A percentile compares a stretch with the other conserved stretches of the same genome.
phyloP scores from a whole-genome alignment of 2,888 invertebrate species.

The Drosophila lacicola region DNA sequence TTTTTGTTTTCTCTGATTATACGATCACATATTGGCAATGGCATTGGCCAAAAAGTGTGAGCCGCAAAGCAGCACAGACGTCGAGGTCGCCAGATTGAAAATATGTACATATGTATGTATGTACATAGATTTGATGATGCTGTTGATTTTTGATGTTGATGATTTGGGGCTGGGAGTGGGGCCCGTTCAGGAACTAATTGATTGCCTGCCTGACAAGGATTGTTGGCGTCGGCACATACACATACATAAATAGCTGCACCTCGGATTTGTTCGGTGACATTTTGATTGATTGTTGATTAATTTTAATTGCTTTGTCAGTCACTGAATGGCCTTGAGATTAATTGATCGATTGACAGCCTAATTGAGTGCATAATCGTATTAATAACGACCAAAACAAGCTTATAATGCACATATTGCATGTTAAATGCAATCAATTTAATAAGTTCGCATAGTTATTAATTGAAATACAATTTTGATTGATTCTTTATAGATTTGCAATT shows the following conservation, averaged over 20 bases:
- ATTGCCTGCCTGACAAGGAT: constrained; percentile 46
- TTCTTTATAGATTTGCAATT: background rate
- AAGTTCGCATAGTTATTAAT: background rate
- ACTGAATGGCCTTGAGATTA: constrained; percentile 41
- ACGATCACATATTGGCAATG: constrained; percentile 50
- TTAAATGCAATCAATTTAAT: background rate
- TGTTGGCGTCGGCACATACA: constrained; percentile 7
- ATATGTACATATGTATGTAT: constrained; percentile 9
- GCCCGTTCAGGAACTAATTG: constrained; percentile 44
- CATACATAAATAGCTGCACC: constrained; percentile 4
- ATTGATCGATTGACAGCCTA: constrained; percentile 47
- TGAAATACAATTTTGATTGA: constrained; percentile 20
- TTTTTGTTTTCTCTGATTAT: constrained; percentile 26
- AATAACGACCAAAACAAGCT: constrained; percentile 25
- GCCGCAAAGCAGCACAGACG: constrained; percentile 28
- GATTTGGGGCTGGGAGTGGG: background rate
- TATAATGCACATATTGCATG: background rate
- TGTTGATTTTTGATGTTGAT: constrained; percentile 24
- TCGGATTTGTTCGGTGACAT: constrained; percentile 42
- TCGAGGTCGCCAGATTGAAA: constrained; percentile 57
- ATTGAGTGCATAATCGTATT: constrained; percentile 42
- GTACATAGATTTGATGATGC: constrained; percentile 1
- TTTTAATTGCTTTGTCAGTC: constrained; percentile 62
- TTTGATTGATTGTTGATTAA: constrained; percentile 72
- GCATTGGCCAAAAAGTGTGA: constrained; percentile 47